A percentile compares a stretch with the other conserved stretches of the same genome.
Conservation (phyloP, 53 echinoderm and acorn worm species). For the Patiria pectinifera region DNA sequence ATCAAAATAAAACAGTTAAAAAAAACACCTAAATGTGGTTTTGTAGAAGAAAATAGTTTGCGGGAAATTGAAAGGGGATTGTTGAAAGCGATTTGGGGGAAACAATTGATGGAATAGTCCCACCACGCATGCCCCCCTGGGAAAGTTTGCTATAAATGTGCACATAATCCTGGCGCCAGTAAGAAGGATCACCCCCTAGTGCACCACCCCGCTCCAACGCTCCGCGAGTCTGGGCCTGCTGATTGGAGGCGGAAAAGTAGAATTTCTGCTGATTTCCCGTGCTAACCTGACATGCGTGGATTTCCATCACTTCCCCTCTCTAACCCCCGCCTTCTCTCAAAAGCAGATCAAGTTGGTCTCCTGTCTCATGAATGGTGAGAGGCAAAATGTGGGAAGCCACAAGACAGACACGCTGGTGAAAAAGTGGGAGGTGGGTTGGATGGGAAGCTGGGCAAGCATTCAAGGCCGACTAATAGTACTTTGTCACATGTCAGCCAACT, state of each 20-base stretch:
- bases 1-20: not conserved
- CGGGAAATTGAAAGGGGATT: conserved; percentile 57
- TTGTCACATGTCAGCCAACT: not conserved
- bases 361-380: conserved; percentile 4
- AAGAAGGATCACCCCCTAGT: conserved; percentile 42
- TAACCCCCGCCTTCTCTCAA: not conserved
- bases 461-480: not conserved
- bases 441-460: not conserved
- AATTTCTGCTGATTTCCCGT: conserved; percentile 48
- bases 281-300: conserved; percentile 41
- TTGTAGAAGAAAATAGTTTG: not conserved
- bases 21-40: not conserved
- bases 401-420: conserved; percentile 36
- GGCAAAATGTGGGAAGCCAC: not conserved
- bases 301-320: conserved; percentile 37
- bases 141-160: conserved; percentile 21
- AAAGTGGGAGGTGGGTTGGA: not conserved
- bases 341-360: conserved; percentile 63
- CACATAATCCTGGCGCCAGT: conserved; percentile 61
- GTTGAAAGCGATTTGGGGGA: conserved; percentile 35
- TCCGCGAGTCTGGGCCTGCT: conserved; percentile 35
- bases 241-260: conserved; percentile 51
- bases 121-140: conserved; percentile 14
- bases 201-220: conserved; percentile 6
- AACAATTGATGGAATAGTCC: conserved; percentile 63